Evolutionary conservation across 1,140 invertebrate genomes (phyloP), one percentile per base, ranked within the genome.

Genomic region (Hycleus cichorii): DNA sequence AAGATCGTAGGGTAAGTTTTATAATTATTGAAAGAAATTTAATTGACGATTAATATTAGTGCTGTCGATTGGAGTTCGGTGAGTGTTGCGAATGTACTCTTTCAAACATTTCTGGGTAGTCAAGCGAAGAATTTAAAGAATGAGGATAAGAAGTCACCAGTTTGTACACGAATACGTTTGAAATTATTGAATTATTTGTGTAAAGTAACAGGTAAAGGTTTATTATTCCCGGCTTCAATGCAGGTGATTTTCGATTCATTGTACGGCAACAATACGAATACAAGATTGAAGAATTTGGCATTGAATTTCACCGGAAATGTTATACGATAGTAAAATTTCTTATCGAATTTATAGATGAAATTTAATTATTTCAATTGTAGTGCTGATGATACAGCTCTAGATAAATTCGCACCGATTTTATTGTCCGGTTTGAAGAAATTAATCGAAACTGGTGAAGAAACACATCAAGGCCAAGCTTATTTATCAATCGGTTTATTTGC

Each of bases 241-340:
- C 88, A 91, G 77, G 84, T 91, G 72, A 83, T 94, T 57, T 95
- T 93, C 77, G 90, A 93, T 64, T 88, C 90, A 40, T 74, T 95
- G 5, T 93, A 89, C 77, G 91, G 90, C 47, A 81, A 77, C 8
- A 88, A 90, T 68, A 90, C 90, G 1, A 92, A 93, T 76, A 77
- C 84, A 1, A 87, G 90, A 63, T 80, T 95, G 43, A 90, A 91
- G 65, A 82, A 81, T 24, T 76, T 90, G 68, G 87, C 90, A 26
- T 76, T 95, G 2, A 87, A 90, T 72, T 93, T 93, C 77, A 82
- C 89, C 44, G 79, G 87, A 50, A 87, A 91, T 67, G 83, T 95
- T 18, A 85, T 92, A 40, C 82, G 83, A 65, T 83, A 85, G 89
- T 91, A 74, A 82, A 81, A 76, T 52, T 26, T 26, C 24, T 27